These are phyloP conservation scores for Abscondita cerata DNA, from an alignment of 2,888 invertebrate species.

Conservation along the genomic window DNA sequence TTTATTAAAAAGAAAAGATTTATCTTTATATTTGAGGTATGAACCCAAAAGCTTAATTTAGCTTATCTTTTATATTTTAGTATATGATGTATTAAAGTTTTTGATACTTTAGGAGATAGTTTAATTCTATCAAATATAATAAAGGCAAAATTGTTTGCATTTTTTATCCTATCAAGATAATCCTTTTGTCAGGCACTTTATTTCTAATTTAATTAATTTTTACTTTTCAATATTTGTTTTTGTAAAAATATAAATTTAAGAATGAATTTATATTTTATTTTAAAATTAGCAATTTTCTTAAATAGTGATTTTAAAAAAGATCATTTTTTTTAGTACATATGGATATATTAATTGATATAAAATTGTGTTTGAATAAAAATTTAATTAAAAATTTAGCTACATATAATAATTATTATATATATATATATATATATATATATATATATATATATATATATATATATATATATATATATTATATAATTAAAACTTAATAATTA, in stretches of 20 bases:
- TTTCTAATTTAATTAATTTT: constrained; percentile 42
- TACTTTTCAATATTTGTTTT: no score
- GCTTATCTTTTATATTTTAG: constrained; percentile 68
- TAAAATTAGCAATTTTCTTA: no score
- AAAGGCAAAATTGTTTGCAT: constrained; percentile 57
- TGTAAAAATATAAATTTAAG: no score
- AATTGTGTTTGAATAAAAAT: no score
- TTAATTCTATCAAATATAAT: constrained; percentile 68
- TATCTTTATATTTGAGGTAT: constrained; percentile 60
- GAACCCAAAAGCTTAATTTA: constrained; percentile 61
- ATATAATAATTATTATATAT: constrained; percentile 37
- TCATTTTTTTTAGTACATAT: no score
- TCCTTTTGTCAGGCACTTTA: constrained; percentile 66
- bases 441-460: constrained; percentile 38
- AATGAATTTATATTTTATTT: no score
- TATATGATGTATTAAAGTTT: constrained; percentile 69
- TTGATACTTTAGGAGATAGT: constrained; percentile 68
- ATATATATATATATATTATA: constrained; percentile 22
- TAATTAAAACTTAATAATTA: neutral
- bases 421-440: constrained; percentile 45
- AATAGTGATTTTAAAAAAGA: no score
- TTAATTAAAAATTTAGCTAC: neutral
- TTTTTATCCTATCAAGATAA: constrained; percentile 69
- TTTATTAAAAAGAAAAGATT: constrained; percentile 64
- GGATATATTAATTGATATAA: no score